Conservation (phyloP, 2,888 invertebrate species). For the Melieria crassipennis region DNA sequence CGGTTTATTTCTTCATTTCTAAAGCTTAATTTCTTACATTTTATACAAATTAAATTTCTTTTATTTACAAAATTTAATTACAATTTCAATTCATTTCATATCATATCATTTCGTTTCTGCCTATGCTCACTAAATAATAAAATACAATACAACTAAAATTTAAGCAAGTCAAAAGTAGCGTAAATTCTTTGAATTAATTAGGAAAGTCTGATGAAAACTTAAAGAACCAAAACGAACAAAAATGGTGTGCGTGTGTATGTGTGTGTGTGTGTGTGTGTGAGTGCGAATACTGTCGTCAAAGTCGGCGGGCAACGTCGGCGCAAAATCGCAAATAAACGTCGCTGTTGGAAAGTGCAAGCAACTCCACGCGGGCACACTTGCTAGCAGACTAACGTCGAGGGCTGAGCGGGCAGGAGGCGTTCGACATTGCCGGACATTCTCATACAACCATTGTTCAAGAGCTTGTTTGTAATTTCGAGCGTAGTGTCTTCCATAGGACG, state of each 20-base stretch:
- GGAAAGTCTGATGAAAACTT: constrained; percentile 23
- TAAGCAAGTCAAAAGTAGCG: not conserved
- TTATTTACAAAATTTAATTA: constrained; percentile 24
- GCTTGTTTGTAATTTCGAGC: too few species aligned
- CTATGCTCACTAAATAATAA: not conserved
- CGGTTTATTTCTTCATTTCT: not conserved
- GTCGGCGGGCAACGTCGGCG: constrained; percentile 18
- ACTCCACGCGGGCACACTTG: too few species aligned
- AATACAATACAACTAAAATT: constrained; percentile 1
- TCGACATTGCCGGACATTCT: too few species aligned
- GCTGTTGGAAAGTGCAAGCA: too few species aligned
- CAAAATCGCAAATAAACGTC: too few species aligned
- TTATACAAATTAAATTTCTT: not conserved
- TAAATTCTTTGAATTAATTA: constrained; percentile 21
- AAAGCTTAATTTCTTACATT: not conserved
- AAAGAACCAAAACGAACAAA: not conserved
- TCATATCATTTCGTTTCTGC: not conserved
- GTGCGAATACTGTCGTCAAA: constrained; percentile 27
- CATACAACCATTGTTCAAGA: too few species aligned
- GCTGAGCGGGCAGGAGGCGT: too few species aligned
- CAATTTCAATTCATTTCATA: constrained; percentile 10
- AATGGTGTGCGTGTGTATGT: too few species aligned
- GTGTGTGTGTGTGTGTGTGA: too few species aligned
- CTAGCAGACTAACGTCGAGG: too few species aligned
- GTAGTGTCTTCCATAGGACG: too few species aligned